Percentiles rank a stretch among this genome's conserved stretches.
Conservation (phyloP, 2,888 invertebrate genomes). For the Cephus pygmeus region DNA sequence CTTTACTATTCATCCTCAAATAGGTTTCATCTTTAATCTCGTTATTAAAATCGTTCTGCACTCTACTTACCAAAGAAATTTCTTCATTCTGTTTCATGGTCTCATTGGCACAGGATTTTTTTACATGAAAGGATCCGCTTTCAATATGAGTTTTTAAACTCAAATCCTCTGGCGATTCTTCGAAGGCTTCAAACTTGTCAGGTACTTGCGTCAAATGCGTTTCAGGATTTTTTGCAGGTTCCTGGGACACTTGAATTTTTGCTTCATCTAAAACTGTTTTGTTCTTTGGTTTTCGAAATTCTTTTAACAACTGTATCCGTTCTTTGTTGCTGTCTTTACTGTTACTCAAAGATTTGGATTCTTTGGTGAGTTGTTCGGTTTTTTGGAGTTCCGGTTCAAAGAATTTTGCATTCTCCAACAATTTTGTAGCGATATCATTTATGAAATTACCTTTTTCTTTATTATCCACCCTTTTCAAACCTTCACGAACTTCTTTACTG, state of each 20-base stretch:
- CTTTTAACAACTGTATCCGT: slow-evolving; percentile 36
- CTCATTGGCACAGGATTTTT: neutral
- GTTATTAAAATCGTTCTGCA: neutral
- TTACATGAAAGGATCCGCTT: neutral
- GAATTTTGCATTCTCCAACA: slow-evolving; percentile 18
- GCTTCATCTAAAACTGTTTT: neutral
- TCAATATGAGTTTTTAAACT: neutral
- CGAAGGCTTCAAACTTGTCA: neutral
- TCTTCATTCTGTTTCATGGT: neutral
- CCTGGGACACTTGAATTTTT: neutral
- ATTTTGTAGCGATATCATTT: slow-evolving; percentile 19
- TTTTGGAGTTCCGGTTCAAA: slow-evolving; percentile 11
- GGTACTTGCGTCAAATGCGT: neutral
- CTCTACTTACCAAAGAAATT: neutral
- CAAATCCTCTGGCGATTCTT: neutral
- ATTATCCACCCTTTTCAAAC: slow-evolving; percentile 8
- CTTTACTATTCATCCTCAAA: neutral
- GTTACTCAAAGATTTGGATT: slow-evolving; percentile 17
- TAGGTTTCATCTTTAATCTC: neutral
- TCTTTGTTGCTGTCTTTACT: slow-evolving; percentile 27
- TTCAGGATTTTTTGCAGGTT: neutral
- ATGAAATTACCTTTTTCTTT: slow-evolving; percentile 17
- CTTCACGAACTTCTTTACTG: neutral
- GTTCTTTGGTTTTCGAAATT: slow-evolving; percentile 33
- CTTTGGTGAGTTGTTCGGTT: neutral